Conservation (phyloP, 2,113 vertebrate species). For the Chunga burmeisteri region DNA sequence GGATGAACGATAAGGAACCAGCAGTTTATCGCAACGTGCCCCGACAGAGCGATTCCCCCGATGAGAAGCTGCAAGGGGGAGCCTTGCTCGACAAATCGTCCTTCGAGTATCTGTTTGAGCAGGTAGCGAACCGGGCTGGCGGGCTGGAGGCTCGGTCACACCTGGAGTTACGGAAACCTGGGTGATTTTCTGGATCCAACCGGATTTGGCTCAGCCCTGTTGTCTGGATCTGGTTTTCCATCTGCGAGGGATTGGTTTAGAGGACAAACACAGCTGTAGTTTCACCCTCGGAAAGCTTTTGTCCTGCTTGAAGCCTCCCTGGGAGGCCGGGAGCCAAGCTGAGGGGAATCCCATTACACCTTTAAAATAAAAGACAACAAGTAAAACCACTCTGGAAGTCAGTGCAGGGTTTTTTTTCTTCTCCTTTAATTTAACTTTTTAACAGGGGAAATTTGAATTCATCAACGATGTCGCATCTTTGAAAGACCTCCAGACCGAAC, state of each 20-base stretch:
- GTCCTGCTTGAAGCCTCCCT: background rate
- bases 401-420: accelerated
- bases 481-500: constrained; percentile 73
- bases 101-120: constrained; percentile 89
- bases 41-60: background rate
- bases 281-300: background rate
- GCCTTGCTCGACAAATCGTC: constrained; percentile 84
- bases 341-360: background rate
- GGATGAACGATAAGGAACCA: constrained; percentile 75
- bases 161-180: background rate
- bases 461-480: constrained; percentile 81
- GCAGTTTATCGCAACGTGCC: constrained; percentile 74
- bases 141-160: accelerated
- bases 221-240: background rate
- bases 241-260: background rate
- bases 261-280: background rate
- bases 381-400: accelerated
- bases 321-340: background rate
- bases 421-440: accelerated
- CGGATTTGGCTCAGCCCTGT: accelerated
- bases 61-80: background rate
- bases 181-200: background rate
- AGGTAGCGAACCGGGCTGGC: constrained; percentile 64
- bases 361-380: accelerated
- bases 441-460: constrained; percentile 88